Evolutionary conservation across 2,888 invertebrate genomes (phyloP).

Genomic region (Neuroscelio doddi): DNA sequence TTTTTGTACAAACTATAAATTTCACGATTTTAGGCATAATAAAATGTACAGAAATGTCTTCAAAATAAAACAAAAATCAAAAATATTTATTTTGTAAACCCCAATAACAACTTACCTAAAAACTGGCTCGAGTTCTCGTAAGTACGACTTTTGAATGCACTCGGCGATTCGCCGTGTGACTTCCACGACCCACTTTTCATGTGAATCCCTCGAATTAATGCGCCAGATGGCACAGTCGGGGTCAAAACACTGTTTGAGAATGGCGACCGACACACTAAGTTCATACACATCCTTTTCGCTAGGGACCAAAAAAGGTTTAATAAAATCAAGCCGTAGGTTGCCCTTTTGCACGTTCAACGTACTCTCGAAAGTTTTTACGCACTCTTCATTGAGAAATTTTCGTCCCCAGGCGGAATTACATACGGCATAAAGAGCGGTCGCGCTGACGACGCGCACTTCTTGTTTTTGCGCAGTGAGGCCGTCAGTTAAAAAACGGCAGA

Average conservation of each 20-base stretch:
- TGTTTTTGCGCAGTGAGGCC: conserved; percentile 76
- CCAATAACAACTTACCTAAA: conserved; percentile 74
- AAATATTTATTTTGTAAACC: too few species aligned
- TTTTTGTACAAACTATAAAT: too few species aligned
- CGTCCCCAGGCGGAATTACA: conserved; percentile 65
- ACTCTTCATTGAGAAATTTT: conserved; percentile 22
- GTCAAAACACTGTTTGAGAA: conserved; percentile 49
- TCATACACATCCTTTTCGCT: background rate
- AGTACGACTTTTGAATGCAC: conserved; percentile 73
- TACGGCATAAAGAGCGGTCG: conserved; percentile 74
- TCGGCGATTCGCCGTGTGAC: conserved; percentile 74
- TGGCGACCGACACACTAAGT: conserved; percentile 21
- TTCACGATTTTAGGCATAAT: too few species aligned
- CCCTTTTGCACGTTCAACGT: conserved; percentile 16
- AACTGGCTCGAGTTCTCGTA: conserved; percentile 75
- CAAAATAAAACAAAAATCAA: too few species aligned
- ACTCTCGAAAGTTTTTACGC: conserved; percentile 12
- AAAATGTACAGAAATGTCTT: too few species aligned
- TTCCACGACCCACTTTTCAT: conserved; percentile 76
- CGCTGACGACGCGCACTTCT: conserved; percentile 74
- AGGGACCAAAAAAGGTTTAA: conserved; percentile 56
- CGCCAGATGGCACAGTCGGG: conserved; percentile 65
- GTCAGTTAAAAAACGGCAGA: conserved; percentile 72
- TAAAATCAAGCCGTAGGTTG: conserved; percentile 47
- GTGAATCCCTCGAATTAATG: conserved; percentile 64